Base-by-base conservation (phyloP, 1,140 invertebrate genomes). In the Drosophila oshimai region DNA sequence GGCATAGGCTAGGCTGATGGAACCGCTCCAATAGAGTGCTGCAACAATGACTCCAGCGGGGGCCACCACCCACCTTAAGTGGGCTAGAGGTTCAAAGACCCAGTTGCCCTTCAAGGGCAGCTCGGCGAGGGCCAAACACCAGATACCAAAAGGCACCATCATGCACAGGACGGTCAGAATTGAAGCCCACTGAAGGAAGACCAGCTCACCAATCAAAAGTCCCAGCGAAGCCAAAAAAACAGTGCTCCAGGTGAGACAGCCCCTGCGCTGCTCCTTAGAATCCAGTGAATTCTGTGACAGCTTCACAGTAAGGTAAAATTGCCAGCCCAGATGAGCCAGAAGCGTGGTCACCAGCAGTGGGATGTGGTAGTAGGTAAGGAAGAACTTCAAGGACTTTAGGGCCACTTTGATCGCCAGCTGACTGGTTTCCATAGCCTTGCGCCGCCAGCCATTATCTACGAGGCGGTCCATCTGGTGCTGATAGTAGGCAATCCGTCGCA, bases 341-440 rank as follows among this genome's bases (percentile, higher is more conserved):
- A 6, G 92, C 9, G 93, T 91, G 42, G 92, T 91, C 53, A 92
- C 83, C 57, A 94, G 91, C 4, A 96, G 81, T 37, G 94, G 92
- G 29, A 91, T 84, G 75, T 95, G 93, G 88, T 96, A 95, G 90
- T 96, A 96, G 57, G 93, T 93, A 49, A 95, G 94, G 78, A 95
- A 96, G 81, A 95, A 96, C 6, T 92, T 91, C 4, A 96, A 80
- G 17, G 95, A 95, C 51, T 92, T 74, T 20, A 95, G 71, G 51
- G 93, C 47, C 17, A 58, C 7, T 1, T 46, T 6, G 12, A 74
- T 77, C 2, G 83, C 45, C 2, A 57, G 1, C 0, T 20, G 29
- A 5, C 65, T 79, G 5, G 17, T 37, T 24, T 54, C 13, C 31
- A 62, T 20, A 0, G 80, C 65, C 39, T 79, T 51, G 1, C 2